phyloP scores from a whole-genome alignment of 2,888 invertebrate genomes.

The Diaphora mendica region DNA sequence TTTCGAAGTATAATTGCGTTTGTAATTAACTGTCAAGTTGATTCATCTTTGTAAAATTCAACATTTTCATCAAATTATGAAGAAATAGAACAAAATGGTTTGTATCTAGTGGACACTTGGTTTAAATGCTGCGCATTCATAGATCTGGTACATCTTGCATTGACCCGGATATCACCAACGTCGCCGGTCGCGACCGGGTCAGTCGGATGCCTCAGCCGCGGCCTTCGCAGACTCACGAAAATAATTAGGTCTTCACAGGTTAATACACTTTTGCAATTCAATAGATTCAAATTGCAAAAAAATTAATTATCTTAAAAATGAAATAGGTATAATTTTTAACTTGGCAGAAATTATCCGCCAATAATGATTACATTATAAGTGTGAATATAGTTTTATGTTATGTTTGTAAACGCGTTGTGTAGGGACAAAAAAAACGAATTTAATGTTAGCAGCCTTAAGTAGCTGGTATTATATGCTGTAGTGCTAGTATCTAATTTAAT shows the following conservation, averaged over 20 bases:
- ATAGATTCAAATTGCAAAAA: too few relatives aligned
- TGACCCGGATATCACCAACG: slow-evolving; percentile 85
- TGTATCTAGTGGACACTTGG: slow-evolving; percentile 50
- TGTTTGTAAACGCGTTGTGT: not conserved
- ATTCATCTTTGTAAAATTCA: not conserved
- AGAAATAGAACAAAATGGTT: slow-evolving; percentile 17
- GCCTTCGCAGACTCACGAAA: slow-evolving; percentile 69
- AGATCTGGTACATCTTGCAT: slow-evolving; percentile 53
- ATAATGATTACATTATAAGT: not conserved
- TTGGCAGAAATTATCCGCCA: too few relatives aligned
- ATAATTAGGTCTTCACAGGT: slow-evolving; percentile 54
- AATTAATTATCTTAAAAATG: slow-evolving; percentile 9
- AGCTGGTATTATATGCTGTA: too few relatives aligned
- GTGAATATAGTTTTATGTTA: not conserved
- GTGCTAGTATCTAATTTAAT: too few relatives aligned
- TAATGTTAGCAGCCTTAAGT: too few relatives aligned
- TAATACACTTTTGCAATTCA: slow-evolving; percentile 31
- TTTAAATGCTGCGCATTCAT: slow-evolving; percentile 43
- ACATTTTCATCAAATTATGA: not conserved
- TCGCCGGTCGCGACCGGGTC: slow-evolving; percentile 83
- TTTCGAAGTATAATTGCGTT: not conserved
- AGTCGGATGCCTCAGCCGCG: slow-evolving; percentile 67
- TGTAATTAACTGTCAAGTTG: slow-evolving; percentile 9
- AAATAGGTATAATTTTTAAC: not conserved
- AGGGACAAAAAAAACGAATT: not conserved